Base-by-base conservation (phyloP, 64 coral and sea anemone species). In the Dendronephthya gigantea region DNA sequence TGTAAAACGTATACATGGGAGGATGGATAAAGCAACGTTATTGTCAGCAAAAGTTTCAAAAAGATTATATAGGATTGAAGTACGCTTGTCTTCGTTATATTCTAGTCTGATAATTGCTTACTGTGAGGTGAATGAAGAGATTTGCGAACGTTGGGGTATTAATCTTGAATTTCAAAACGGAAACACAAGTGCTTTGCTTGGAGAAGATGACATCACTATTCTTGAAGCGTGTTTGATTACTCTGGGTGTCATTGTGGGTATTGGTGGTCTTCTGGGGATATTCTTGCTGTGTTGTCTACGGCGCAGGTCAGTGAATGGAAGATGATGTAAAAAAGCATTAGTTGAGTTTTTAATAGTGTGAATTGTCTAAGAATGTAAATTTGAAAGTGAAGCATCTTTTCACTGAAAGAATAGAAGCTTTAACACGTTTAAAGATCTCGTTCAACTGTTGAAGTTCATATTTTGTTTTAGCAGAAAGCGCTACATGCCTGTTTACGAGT, bases 241-340 rank as follows among this genome's bases (percentile, higher is more conserved):
- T 29, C 29, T 79, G 72, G 72, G 72, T 11, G 72, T 35, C 12
- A 34, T 79, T 36, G 72, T 79, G 72, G 72, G 72, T 10, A 6
- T 79, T 2, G 72, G 30, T 34, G 72, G 72, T 79, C 30, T 79
- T 12, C 14, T 34, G 13, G 72, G 32, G 32, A 79, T 79, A 36
- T 79, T 79, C 2, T 79, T 79, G 72, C 72, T 79, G 8, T 79
- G 72, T 34, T 79, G 72, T 39, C 72, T 79, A 39, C 72, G 72
- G 37, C 30, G 72, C 19, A 79, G 72, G 72, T 79, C 14, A 15
- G 72, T 45, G 11, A 45, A 45, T 45, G 11, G 41, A 45, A n/a
- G n/a, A n/a, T n/a, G n/a, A n/a, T n/a, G n/a, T n/a, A n/a, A n/a
- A n/a, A n/a, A n/a, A n/a, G n/a, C n/a, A n/a, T n/a, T n/a, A n/a